phyloP scores from a whole-genome alignment of 2,113 vertebrate species.

The Sphyrna mokarran region DNA sequence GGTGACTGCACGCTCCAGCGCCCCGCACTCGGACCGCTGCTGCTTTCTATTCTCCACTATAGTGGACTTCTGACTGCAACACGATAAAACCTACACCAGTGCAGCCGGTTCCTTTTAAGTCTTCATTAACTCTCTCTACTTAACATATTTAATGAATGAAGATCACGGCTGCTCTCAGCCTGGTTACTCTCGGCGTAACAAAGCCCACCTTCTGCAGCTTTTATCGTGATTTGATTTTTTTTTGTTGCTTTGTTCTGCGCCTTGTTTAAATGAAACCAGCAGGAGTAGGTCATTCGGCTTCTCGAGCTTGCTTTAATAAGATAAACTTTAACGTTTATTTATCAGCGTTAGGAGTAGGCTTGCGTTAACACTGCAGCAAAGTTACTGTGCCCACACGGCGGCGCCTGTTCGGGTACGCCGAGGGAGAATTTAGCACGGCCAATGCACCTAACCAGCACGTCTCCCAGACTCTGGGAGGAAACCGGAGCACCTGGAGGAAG shows the following conservation, averaged over 20 bases:
- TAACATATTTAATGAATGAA: conserved; percentile 25
- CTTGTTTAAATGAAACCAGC: background rate
- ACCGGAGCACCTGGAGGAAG: too few relatives aligned
- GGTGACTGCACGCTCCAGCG: background rate
- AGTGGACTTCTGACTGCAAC: background rate
- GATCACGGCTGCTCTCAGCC: background rate
- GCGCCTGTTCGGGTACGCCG: too few relatives aligned
- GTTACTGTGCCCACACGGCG: too few relatives aligned
- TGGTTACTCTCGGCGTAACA: background rate
- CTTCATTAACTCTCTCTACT: conserved; percentile 24
- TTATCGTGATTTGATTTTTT: background rate
- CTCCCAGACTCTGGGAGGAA: too few relatives aligned
- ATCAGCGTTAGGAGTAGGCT: too few relatives aligned
- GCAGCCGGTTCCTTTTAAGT: conserved; percentile 2
- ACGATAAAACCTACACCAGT: background rate
- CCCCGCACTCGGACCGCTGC: background rate
- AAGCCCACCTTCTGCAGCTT: background rate
- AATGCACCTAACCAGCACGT: too few relatives aligned
- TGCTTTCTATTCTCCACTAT: background rate
- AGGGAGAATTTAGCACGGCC: too few relatives aligned
- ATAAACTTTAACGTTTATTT: too few relatives aligned
- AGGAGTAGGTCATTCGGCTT: too few relatives aligned
- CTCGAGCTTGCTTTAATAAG: too few relatives aligned
- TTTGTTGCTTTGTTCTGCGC: background rate
- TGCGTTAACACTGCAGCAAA: too few relatives aligned